Conservation (phyloP, 2,797 vertebrate genomes). For the Helarctos malayanus region DNA sequence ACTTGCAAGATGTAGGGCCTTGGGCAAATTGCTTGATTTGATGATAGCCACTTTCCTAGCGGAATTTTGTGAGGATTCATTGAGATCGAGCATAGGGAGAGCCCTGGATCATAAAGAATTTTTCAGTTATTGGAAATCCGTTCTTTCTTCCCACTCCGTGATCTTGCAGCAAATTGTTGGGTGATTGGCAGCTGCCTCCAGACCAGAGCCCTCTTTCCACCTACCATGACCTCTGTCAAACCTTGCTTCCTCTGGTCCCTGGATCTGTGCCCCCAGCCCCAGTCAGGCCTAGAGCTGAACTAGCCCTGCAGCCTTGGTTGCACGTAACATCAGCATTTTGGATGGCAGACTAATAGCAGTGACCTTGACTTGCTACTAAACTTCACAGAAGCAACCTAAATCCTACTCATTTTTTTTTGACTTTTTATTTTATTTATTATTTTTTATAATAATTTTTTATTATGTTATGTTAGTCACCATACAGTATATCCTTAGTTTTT, state of each 20-base stretch:
- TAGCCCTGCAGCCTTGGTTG: background rate
- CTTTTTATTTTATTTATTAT: too few relatives aligned
- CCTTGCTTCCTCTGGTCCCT: background rate
- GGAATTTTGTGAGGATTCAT: background rate
- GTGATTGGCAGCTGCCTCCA: background rate
- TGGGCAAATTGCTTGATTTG: background rate
- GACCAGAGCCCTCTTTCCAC: accelerated
- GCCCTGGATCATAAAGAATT: background rate
- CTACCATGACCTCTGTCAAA: background rate
- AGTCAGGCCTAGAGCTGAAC: background rate
- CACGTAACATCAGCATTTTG: background rate
- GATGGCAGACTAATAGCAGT: background rate
- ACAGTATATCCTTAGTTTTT: too few relatives aligned
- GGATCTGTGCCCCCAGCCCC: accelerated
- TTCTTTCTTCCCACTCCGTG: background rate
- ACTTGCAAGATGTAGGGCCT: background rate
- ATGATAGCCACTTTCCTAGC: background rate
- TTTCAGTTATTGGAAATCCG: background rate
- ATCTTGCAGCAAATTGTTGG: background rate
- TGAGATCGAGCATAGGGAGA: background rate
- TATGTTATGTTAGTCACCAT: too few relatives aligned
- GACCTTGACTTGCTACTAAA: background rate
- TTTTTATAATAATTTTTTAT: too few relatives aligned
- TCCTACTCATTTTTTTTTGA: background rate
- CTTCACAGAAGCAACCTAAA: background rate